Conservation (phyloP, 2,113 vertebrate genomes). For the Syngnathus scovelli region DNA sequence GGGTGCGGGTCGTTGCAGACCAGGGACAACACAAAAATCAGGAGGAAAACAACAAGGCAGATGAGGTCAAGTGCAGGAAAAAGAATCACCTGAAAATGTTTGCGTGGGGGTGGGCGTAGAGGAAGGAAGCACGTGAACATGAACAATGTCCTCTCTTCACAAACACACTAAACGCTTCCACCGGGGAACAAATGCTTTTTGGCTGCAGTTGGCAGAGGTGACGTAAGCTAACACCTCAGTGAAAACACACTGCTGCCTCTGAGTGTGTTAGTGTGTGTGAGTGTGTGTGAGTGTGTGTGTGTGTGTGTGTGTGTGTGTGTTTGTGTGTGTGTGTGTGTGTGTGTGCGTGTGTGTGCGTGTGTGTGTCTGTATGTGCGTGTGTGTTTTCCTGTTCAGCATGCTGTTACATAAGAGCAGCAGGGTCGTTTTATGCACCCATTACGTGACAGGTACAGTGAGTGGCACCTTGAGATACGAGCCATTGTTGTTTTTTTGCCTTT, state of each 20-base stretch:
- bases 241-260: constrained; percentile 22
- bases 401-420: background rate
- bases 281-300: background rate
- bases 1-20: constrained; percentile 3
- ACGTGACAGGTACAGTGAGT: background rate
- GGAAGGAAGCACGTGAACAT: background rate
- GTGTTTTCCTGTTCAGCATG: constrained; percentile 4
- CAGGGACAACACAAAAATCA: constrained; percentile 21
- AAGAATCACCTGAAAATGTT: background rate
- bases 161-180: constrained; percentile 19
- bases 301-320: no score
- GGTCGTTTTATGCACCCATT: background rate
- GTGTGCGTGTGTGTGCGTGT: no score
- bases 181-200: constrained; percentile 25
- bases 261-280: constrained; percentile 1
- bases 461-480: no score
- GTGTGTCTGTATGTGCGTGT: no score
- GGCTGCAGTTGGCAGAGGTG: constrained; percentile 25
- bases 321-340: background rate
- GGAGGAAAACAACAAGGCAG: constrained; percentile 21
- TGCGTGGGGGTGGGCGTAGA: background rate
- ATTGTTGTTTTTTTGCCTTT: no score
- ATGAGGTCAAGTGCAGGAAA: constrained; percentile 21
- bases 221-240: constrained; percentile 21
- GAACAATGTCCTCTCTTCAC: constrained; percentile 6